Evolutionary conservation across 2,113 vertebrate genomes (phyloP), one percentile per base, ranked within the genome.

Genomic region (Archilochus colubris): DNA sequence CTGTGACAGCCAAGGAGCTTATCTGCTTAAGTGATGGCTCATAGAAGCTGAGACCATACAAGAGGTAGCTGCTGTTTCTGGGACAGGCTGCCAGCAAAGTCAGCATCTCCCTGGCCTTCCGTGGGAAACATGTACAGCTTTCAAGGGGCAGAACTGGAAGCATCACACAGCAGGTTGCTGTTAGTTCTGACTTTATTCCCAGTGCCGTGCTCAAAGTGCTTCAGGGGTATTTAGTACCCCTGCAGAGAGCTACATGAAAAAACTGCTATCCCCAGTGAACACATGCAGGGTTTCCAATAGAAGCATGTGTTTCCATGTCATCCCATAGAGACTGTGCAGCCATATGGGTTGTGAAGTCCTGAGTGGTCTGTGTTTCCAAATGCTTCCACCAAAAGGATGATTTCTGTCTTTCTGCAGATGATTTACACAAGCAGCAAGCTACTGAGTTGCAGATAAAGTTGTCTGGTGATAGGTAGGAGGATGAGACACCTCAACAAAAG

Each of bases 401-500:
- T 16, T 91, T 75, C 63, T 64, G 58, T 36, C 51, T 69, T 66
- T 57, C 16, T 31, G 31, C 25, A 72, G 43, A 38, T 17, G 38
- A 38, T 36, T 25, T 31, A 28, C 2, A 2, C 40, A 30, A 66
- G 50, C 8, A 67, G 20, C 36, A 58, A 74, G 46, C 51, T 67
- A 38, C 30, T 12, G 38, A 51, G 55, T 8, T 62, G 31, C 57
- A 70, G 7, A 57, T 90, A 13, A 40, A 40, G 36, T 40, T 40
- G 40, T 40, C 44, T 62, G 0, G 0, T 18, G 23, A 21, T 0
- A 70, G 63, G 75, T 43, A 75, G 59, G 22, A 86, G 28, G 21
- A 72, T 0, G 8, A 76, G 8, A 31, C 46, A 8, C 5, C 28
- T 48, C 79, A 73, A 0, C 0, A 0, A 0, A 30, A 40, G 27